Conservation (phyloP, 1,140 invertebrate species). For the Tetranychus cinnabarinus region DNA sequence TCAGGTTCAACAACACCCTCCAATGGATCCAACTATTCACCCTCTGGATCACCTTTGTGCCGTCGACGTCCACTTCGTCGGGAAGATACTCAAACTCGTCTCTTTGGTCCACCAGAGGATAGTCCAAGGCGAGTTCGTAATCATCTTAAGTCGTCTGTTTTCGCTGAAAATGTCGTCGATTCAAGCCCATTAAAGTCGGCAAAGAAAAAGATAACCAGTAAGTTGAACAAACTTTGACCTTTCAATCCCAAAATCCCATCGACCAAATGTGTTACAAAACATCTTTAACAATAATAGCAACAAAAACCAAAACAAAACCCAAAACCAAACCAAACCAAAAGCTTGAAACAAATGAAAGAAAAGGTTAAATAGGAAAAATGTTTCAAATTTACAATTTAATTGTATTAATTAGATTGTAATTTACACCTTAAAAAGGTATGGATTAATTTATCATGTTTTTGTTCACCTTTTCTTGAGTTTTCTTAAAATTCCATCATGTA, state of each 20-base stretch:
- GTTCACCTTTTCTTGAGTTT: no score
- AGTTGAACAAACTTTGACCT: background rate
- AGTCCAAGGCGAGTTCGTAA: background rate
- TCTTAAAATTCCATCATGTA: no score
- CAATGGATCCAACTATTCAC: background rate
- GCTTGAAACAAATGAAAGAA: no score
- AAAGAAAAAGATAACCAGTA: background rate
- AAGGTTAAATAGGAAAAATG: no score
- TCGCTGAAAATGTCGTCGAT: background rate
- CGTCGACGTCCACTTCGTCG: background rate
- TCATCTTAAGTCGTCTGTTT: background rate
- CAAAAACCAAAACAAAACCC: no score
- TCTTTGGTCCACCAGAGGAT: background rate
- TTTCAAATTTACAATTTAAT: no score
- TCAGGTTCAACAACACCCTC: background rate
- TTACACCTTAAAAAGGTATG: no score
- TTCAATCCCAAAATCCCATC: no score
- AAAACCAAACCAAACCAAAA: no score
- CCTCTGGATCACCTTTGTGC: background rate
- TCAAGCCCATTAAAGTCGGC: background rate
- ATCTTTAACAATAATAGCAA: background rate
- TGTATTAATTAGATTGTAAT: no score
- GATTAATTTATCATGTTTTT: no score
- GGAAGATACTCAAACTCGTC: background rate
- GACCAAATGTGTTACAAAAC: background rate